phyloP scores from a whole-genome alignment of 2,888 invertebrate genomes.

The Mesorhabditis sp. region DNA sequence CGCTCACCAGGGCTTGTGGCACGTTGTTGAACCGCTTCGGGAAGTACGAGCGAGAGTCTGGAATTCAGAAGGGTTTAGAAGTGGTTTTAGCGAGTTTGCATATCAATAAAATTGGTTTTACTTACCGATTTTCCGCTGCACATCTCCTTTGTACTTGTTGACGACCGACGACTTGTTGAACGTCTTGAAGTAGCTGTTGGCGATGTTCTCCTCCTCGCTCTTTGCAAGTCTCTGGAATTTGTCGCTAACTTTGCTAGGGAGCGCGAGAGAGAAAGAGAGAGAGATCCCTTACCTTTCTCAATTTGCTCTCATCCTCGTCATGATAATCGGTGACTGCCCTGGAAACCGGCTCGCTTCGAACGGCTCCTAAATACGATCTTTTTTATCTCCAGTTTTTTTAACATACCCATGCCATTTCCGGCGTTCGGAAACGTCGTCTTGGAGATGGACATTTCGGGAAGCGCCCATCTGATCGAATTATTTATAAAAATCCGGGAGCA shows the following conservation, averaged over 20 bases:
- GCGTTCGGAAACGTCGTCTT: conserved; percentile 71
- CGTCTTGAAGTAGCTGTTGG: conserved; percentile 73
- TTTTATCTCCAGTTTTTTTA: background rate
- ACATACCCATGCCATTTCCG: conserved; percentile 22
- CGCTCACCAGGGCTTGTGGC: conserved; percentile 34
- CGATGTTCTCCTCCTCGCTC: conserved; percentile 67
- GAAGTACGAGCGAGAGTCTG: conserved; percentile 35
- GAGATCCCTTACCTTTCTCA: conserved; percentile 23
- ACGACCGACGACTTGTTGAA: conserved; percentile 68
- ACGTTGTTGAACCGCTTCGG: conserved; percentile 40
- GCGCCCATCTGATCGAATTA: conserved; percentile 26
- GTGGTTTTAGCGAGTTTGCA: background rate
- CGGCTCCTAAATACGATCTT: background rate
- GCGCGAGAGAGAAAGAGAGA: no score
- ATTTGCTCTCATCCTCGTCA: conserved; percentile 45
- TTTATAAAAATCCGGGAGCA: background rate
- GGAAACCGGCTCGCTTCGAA: background rate
- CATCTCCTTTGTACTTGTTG: conserved; percentile 65
- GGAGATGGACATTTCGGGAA: conserved; percentile 70
- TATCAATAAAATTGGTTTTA: background rate
- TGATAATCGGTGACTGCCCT: conserved; percentile 12
- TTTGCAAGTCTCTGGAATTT: conserved; percentile 59
- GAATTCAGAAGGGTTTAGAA: background rate
- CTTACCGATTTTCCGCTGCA: conserved; percentile 17
- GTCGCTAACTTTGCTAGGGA: conserved; percentile 7